phyloP scores from a whole-genome alignment of 2,113 vertebrate genomes.

The Nesospiza acunhae region DNA sequence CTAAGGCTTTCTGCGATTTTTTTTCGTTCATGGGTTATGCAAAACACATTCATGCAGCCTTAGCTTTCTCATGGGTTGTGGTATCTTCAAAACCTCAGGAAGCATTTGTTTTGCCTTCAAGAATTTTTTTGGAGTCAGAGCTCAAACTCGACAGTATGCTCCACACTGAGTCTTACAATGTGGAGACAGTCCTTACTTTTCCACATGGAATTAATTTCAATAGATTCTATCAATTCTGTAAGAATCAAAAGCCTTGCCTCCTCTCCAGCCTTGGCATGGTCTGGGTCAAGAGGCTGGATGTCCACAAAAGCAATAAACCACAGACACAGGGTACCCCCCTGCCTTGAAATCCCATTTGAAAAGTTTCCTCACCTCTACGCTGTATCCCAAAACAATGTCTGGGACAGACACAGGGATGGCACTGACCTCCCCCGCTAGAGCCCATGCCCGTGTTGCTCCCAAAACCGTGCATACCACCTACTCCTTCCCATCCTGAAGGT shows the following conservation, averaged over 20 bases:
- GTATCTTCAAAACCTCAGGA: neutral
- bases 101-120: constrained; percentile 26
- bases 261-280: neutral
- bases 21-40: neutral
- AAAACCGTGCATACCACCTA: fast-evolving
- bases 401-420: fast-evolving
- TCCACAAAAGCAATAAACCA: neutral
- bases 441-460: neutral
- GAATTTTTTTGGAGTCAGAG: neutral
- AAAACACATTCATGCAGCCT: neutral
- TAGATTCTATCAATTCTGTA: neutral
- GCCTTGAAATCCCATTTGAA: neutral
- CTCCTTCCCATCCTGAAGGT: neutral
- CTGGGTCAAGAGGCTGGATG: neutral
- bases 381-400: neutral
- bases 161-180: neutral
- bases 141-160: neutral
- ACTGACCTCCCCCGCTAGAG: neutral
- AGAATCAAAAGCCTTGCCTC: neutral
- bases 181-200: neutral
- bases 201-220: constrained; percentile 28
- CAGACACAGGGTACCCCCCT: neutral
- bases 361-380: neutral
- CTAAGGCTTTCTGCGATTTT: neutral
- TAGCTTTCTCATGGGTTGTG: neutral